These are phyloP conservation scores for Vicugna pacos DNA, from an alignment of 2,113 vertebrate genomes.

Conservation along the genomic window DNA sequence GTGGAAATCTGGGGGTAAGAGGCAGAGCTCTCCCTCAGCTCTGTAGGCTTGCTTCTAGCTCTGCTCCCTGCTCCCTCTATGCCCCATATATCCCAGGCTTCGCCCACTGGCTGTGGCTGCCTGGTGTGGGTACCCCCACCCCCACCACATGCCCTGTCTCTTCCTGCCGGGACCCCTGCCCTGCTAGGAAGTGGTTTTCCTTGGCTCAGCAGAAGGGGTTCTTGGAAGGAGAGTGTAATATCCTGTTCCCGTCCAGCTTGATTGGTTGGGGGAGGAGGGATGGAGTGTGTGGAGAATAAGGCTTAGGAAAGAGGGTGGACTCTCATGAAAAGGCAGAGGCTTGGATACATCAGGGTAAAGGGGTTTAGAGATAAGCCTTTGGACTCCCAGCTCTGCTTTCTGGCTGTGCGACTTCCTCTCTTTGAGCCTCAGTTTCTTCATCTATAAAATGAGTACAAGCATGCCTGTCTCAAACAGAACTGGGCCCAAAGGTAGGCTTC, in stretches of 20 bases:
- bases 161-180: background rate
- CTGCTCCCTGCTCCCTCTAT: background rate
- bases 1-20: background rate
- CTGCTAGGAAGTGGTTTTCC: slow-evolving; percentile 67
- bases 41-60: background rate
- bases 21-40: background rate
- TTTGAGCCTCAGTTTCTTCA: background rate
- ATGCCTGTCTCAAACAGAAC: background rate
- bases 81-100: background rate
- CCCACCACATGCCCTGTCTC: slow-evolving; percentile 47
- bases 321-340: background rate
- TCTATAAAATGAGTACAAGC: background rate
- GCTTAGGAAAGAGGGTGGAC: background rate
- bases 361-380: background rate
- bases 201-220: slow-evolving; percentile 76
- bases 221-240: slow-evolving; percentile 63
- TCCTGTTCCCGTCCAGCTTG: slow-evolving; percentile 39
- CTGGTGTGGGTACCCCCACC: background rate
- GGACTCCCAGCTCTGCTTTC: background rate
- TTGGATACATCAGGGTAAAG: background rate
- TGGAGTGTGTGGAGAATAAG: background rate
- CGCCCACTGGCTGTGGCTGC: slow-evolving; percentile 33
- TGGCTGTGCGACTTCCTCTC: background rate
- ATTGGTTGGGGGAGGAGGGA: background rate
- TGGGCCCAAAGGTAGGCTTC: background rate